phyloP scores from a whole-genome alignment of 2,888 invertebrate genomes.

The Thera obeliscata region DNA sequence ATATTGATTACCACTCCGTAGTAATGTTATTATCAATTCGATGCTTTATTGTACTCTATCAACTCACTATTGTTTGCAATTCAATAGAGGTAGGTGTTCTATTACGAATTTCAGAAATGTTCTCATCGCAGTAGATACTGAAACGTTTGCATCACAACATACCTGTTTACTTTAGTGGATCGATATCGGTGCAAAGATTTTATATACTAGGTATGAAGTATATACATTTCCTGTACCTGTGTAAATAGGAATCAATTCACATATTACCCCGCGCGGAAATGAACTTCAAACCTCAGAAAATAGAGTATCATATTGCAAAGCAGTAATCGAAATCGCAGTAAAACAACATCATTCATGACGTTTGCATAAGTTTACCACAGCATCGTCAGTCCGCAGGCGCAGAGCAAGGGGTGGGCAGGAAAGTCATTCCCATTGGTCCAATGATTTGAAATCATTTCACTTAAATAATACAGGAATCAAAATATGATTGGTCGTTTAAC shows the following conservation, averaged over 20 bases:
- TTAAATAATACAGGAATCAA: constrained; percentile 1
- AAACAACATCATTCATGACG: constrained; percentile 15
- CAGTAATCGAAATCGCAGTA: background rate
- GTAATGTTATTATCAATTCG: constrained; percentile 1
- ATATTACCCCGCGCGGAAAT: background rate
- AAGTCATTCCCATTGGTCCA: constrained; percentile 17
- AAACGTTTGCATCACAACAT: constrained; percentile 1
- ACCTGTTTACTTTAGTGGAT: too few species aligned
- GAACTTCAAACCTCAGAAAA: background rate
- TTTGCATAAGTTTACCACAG: constrained; percentile 6
- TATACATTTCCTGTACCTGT: too few species aligned
- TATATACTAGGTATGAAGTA: too few species aligned
- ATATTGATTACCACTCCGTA: background rate
- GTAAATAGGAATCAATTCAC: constrained; percentile 1
- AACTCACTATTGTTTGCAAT: constrained; percentile 9
- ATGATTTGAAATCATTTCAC: constrained; percentile 27
- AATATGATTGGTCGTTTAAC: constrained; percentile 6
- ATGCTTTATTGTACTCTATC: constrained; percentile 5
- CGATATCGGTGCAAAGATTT: too few species aligned
- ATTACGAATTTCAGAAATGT: background rate
- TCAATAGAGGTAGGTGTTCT: constrained; percentile 1
- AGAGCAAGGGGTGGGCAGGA: constrained; percentile 7
- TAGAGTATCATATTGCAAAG: constrained; percentile 7
- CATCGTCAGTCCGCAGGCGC: constrained; percentile 16
- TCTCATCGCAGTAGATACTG: background rate